Percentiles rank a stretch among this genome's conserved stretches.
Conservation (phyloP, 2,113 vertebrate species). For the Jaculus jaculus region DNA sequence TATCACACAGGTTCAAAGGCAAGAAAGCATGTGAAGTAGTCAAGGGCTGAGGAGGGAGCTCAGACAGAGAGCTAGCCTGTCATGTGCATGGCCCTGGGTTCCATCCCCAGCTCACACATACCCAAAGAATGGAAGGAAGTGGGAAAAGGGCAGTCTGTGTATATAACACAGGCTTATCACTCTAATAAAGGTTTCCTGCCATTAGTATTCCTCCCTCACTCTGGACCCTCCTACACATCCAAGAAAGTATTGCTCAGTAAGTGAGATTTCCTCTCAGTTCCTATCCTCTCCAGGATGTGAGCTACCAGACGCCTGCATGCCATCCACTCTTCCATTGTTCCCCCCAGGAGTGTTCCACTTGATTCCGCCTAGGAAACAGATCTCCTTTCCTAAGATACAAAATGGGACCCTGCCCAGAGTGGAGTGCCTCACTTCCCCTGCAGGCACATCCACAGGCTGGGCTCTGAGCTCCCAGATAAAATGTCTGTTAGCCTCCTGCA, state of each 20-base stretch:
- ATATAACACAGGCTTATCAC: background rate
- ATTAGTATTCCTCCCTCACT: background rate
- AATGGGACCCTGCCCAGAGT: background rate
- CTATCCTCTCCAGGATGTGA: background rate
- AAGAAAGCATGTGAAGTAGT: background rate
- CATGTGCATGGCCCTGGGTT: background rate
- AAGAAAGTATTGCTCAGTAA: background rate
- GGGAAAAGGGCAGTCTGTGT: background rate
- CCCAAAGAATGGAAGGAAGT: background rate
- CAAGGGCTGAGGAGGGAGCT: background rate
- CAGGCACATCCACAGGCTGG: fast-evolving
- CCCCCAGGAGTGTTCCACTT: background rate
- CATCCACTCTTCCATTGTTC: background rate
- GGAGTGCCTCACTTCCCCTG: background rate
- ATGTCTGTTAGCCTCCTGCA: background rate
- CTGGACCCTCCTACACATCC: background rate
- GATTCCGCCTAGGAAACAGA: background rate
- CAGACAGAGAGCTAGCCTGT: too few species aligned
- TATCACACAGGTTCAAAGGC: background rate
- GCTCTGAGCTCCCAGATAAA: background rate
- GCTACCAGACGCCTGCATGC: background rate
- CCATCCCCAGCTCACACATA: background rate
- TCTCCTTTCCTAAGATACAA: background rate
- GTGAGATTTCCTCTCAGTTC: background rate
- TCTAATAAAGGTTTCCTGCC: background rate